Evolutionary conservation across 2,113 vertebrate genomes (phyloP).

Genomic region (Clarias magur): DNA sequence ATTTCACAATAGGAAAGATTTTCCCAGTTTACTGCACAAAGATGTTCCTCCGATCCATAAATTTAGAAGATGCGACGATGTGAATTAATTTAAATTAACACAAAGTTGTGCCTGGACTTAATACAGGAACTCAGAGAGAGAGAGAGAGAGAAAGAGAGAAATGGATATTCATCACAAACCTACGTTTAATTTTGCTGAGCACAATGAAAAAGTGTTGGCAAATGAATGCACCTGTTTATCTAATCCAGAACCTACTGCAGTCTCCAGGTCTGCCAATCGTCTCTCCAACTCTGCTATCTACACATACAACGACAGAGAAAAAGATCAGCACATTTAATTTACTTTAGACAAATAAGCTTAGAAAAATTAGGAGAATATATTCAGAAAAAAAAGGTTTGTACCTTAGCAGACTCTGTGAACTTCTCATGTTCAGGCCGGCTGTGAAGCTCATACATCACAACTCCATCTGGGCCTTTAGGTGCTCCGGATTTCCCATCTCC

Average conservation of each 20-base stretch:
- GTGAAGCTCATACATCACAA: conserved; percentile 89
- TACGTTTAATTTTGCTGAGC: background rate
- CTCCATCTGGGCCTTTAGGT: conserved; percentile 64
- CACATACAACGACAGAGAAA: conserved; percentile 12
- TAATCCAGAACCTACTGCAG: conserved; percentile 79
- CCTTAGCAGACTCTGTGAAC: conserved; percentile 89
- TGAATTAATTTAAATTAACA: background rate
- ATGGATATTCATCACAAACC: background rate
- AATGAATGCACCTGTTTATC: conserved; percentile 82
- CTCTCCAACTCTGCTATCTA: conserved; percentile 90
- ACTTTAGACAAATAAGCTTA: background rate
- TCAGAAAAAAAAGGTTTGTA: conserved; percentile 53
- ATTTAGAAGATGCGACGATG: background rate
- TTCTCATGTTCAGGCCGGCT: conserved; percentile 90
- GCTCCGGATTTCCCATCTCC: conserved; percentile 62
- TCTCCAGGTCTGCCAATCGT: conserved; percentile 87
- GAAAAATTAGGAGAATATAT: background rate
- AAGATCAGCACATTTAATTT: conserved; percentile 43
- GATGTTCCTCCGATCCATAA: background rate
- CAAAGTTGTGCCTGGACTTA: background rate
- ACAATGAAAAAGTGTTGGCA: background rate
- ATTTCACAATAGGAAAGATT: background rate
- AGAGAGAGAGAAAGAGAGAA: too few relatives aligned
- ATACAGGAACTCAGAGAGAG: background rate
- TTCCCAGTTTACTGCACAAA: background rate